phyloP scores from a whole-genome alignment of 2,113 vertebrate genomes.

The Neolamprologus variostigma region DNA sequence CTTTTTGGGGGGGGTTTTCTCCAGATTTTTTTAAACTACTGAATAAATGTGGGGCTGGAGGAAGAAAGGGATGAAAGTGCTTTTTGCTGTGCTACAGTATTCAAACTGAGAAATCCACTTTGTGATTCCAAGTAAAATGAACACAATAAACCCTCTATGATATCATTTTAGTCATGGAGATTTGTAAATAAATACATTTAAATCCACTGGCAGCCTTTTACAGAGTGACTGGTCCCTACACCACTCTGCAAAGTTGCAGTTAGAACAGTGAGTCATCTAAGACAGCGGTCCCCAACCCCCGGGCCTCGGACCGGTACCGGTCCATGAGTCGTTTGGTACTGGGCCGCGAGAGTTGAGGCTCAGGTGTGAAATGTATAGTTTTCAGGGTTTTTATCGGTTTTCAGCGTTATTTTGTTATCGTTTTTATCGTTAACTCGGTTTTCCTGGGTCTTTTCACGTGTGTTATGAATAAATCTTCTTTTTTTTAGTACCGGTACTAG shows the following conservation, averaged over 20 bases:
- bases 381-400: too few species aligned
- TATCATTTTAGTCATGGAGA: neutral
- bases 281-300: neutral
- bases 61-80: neutral
- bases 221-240: neutral
- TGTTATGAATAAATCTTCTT: too few species aligned
- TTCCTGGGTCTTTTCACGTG: too few species aligned
- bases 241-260: neutral
- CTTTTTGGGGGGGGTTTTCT: accelerated
- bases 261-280: neutral
- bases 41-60: neutral
- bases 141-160: neutral
- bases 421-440: too few species aligned
- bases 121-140: neutral
- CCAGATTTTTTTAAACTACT: neutral
- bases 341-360: too few species aligned
- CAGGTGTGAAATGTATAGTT: too few species aligned
- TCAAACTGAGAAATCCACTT: neutral
- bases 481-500: too few species aligned
- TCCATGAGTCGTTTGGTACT: accelerated
- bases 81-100: neutral
- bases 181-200: neutral
- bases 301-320: too few species aligned
- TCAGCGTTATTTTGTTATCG: too few species aligned
- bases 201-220: neutral